Conservation (phyloP, 2,113 vertebrate genomes). For the Nothocercus nigrocapillus region DNA sequence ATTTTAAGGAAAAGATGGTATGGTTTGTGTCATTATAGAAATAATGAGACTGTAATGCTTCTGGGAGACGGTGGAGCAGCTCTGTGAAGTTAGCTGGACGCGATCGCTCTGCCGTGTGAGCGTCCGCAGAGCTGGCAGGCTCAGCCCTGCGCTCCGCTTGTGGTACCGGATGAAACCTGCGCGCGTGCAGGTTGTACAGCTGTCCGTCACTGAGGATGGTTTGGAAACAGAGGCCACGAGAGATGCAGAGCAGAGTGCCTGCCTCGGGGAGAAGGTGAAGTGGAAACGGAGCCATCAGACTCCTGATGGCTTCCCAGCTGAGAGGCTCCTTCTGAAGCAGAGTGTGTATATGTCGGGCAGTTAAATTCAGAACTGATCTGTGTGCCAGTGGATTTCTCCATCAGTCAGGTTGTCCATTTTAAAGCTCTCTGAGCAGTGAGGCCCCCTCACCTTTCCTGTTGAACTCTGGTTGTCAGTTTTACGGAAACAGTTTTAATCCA, state of each 20-base stretch:
- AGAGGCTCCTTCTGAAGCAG: neutral
- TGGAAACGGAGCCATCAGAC: neutral
- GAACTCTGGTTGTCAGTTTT: neutral
- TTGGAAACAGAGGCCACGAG: neutral
- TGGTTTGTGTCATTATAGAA: neutral
- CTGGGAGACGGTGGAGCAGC: neutral
- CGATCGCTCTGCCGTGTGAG: too few relatives aligned
- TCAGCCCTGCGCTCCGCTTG: neutral
- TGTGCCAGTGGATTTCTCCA: neutral
- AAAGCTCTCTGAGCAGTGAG: neutral
- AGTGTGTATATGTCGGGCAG: too few relatives aligned
- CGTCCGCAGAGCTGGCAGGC: neutral
- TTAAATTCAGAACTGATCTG: neutral
- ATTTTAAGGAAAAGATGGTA: neutral
- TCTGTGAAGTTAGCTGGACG: neutral
- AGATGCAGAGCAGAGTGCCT: neutral
- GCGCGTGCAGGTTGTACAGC: neutral
- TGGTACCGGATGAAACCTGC: neutral
- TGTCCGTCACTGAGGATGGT: neutral
- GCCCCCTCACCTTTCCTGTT: neutral
- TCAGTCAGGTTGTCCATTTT: neutral
- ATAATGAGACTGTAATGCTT: neutral
- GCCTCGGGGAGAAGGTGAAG: neutral
- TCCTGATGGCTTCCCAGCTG: neutral
- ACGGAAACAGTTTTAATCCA: neutral